These are phyloP conservation scores for Aldrovandia affinis DNA, from an alignment of 2,797 vertebrate species.

Conservation along the genomic window DNA sequence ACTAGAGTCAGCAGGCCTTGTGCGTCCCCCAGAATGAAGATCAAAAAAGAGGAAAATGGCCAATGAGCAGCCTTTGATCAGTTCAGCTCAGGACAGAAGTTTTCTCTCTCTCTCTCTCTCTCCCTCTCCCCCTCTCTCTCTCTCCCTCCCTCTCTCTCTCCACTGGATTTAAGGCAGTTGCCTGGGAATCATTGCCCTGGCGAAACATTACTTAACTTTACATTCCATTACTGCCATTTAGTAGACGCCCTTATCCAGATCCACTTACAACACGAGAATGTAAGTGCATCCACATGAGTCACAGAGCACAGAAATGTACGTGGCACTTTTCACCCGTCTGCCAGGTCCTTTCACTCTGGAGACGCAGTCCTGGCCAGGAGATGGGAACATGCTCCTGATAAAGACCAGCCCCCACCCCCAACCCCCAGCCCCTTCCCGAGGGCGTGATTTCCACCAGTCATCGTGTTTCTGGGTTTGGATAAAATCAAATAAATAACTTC, in stretches of 20 bases:
- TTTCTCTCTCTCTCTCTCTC: no score
- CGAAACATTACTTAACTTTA: neutral
- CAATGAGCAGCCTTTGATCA: neutral
- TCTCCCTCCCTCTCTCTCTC: neutral
- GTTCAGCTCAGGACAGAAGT: neutral
- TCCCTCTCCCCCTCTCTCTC: no score
- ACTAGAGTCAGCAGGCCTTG: neutral
- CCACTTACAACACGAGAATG: no score
- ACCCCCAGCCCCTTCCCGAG: conserved; percentile 30
- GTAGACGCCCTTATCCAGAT: no score
- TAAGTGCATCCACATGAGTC: no score
- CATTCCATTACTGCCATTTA: no score
- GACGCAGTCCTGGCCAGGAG: conserved; percentile 34
- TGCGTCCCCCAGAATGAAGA: neutral
- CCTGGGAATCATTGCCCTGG: neutral
- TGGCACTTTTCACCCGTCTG: neutral
- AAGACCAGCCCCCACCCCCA: conserved; percentile 27
- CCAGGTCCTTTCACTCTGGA: conserved; percentile 25
- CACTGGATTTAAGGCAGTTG: neutral
- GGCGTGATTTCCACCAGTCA: conserved; percentile 13
- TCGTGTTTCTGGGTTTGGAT: conserved; percentile 37
- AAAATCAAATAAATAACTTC: conserved; percentile 35
- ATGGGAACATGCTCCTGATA: conserved; percentile 30
- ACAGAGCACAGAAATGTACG: neutral
- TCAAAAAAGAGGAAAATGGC: neutral